These are phyloP conservation scores for Peucedramus taeniatus DNA, from an alignment of 2,113 vertebrate genomes.

Conservation along the genomic window DNA sequence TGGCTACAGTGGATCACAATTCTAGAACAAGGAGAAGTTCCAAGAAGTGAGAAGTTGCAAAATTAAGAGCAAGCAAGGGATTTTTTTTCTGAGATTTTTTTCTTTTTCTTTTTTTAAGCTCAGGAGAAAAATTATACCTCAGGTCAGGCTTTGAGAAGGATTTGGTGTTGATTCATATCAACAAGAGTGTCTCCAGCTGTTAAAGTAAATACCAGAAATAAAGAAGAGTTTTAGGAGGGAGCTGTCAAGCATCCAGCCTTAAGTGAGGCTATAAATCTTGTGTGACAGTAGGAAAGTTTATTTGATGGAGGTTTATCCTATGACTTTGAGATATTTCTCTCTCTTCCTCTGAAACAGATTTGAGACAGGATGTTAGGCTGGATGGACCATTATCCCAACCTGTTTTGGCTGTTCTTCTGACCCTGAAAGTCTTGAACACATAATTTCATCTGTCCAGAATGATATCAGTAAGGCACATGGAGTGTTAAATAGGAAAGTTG, in stretches of 20 bases:
- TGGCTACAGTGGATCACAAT: neutral
- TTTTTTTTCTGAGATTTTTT: neutral
- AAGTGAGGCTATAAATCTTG: slow-evolving; percentile 11
- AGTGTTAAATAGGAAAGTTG: slow-evolving; percentile 52
- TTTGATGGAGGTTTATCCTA: neutral
- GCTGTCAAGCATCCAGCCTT: neutral
- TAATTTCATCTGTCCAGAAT: slow-evolving; percentile 4
- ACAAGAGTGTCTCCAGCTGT: neutral
- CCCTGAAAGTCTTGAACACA: neutral
- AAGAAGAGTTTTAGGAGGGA: neutral
- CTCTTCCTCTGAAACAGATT: neutral
- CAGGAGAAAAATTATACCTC: neutral
- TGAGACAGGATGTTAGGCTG: slow-evolving; percentile 8
- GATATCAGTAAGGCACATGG: slow-evolving; percentile 12
- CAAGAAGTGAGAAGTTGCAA: neutral
- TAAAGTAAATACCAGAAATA: slow-evolving; percentile 26
- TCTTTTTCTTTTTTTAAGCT: neutral
- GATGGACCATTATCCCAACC: neutral
- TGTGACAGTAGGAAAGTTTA: slow-evolving; percentile 5
- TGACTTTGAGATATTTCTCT: neutral
- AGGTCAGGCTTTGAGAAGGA: neutral
- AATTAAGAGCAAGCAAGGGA: neutral
- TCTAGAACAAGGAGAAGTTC: neutral
- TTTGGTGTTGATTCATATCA: slow-evolving; percentile 26
- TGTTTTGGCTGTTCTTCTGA: neutral